These are phyloP conservation scores for Scophthalmus maximus DNA, from an alignment of 2,113 vertebrate genomes.

Conservation along the genomic window DNA sequence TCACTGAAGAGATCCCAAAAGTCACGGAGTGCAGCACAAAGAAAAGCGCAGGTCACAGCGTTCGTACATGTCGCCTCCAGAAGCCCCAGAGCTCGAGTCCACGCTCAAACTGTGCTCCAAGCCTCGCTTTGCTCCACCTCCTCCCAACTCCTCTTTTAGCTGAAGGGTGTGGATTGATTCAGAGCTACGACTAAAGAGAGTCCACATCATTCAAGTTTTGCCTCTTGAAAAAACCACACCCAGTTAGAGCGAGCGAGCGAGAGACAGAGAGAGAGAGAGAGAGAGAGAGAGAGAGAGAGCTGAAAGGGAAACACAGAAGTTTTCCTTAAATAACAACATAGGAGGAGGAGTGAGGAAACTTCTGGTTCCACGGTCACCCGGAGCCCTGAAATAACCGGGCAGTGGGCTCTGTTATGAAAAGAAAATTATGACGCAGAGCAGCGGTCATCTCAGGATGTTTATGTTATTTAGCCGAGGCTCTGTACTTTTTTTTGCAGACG, in stretches of 20 bases:
- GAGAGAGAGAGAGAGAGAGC: constrained; percentile 24
- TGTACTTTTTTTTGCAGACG: constrained; percentile 52
- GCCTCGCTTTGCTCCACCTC: constrained; percentile 72
- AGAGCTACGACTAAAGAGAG: constrained; percentile 68
- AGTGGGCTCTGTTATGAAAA: constrained; percentile 63
- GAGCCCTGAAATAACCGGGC: constrained; percentile 69
- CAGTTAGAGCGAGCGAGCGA: constrained; percentile 58
- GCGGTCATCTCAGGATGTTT: constrained; percentile 75
- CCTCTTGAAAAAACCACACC: constrained; percentile 82
- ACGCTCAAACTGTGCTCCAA: constrained; percentile 57
- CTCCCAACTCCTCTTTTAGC: constrained; percentile 73
- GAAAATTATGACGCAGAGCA: constrained; percentile 58
- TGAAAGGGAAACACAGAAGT: constrained; percentile 62
- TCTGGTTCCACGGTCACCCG: constrained; percentile 76
- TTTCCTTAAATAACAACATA: constrained; percentile 83
- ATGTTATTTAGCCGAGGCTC: constrained; percentile 56
- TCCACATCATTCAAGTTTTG: constrained; percentile 85
- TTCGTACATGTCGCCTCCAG: constrained; percentile 32
- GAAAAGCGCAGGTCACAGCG: constrained; percentile 41
- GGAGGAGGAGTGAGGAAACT: constrained; percentile 77
- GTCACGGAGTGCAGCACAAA: constrained; percentile 43
- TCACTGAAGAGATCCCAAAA: constrained; percentile 60
- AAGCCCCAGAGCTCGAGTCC: constrained; percentile 61
- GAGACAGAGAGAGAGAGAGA: constrained; percentile 19
- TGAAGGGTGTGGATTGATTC: constrained; percentile 80